A percentile compares a stretch with the other conserved stretches of the same genome.
Conservation (phyloP, 2,797 vertebrate species). For the Neosilurus mollespiculum region DNA sequence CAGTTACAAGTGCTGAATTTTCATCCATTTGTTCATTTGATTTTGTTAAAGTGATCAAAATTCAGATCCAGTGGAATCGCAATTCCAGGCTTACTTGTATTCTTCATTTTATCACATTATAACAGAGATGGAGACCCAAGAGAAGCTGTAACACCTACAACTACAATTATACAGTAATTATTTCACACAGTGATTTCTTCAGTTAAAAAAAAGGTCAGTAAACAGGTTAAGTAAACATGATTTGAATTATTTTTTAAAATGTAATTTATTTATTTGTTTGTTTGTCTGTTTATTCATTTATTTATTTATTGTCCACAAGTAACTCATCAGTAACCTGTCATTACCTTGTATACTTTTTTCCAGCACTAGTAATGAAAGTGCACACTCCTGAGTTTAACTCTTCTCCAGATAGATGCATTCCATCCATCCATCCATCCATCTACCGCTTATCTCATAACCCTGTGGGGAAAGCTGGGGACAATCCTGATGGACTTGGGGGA, state of each 20-base stretch:
- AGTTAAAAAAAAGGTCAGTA: slow-evolving; percentile 6
- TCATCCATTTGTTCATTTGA: background rate
- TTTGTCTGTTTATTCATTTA: too few relatives aligned
- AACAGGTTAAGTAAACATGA: too few relatives aligned
- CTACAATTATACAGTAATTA: too few relatives aligned
- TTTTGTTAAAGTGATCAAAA: background rate
- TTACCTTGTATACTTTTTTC: background rate
- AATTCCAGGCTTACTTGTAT: background rate
- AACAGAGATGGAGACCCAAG: background rate
- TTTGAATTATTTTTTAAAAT: too few relatives aligned
- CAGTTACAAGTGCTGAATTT: background rate
- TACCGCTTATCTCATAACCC: too few relatives aligned
- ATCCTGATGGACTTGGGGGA: too few relatives aligned
- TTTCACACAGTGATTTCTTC: background rate
- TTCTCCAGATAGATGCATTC: too few relatives aligned
- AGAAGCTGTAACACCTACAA: slow-evolving; percentile 12
- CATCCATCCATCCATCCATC: too few relatives aligned
- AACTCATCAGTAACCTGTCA: too few relatives aligned
- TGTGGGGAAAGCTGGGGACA: too few relatives aligned
- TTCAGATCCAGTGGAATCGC: background rate
- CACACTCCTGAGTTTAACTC: background rate
- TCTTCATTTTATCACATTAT: slow-evolving; percentile 13
- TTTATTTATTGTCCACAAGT: too few relatives aligned
- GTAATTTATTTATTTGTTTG: too few relatives aligned
- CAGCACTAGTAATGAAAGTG: background rate